These are phyloP conservation scores for Rhinogobius similis DNA, from an alignment of 2,113 vertebrate genomes.

Conservation along the genomic window DNA sequence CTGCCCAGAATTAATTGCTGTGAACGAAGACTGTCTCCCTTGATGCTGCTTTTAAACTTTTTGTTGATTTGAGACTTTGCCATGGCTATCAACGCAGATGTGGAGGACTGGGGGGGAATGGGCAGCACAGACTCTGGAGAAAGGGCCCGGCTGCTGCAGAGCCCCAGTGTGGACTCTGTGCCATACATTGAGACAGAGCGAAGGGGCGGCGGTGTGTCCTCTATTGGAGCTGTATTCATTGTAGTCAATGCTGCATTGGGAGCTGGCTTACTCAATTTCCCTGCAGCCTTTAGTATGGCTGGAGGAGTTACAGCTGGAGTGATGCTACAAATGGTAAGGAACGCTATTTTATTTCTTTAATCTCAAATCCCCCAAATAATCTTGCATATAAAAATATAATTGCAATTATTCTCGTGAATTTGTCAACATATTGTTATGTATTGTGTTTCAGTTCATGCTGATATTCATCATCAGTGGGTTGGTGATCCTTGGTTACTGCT, in stretches of 20 bases:
- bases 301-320: conserved; percentile 88
- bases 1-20: neutral
- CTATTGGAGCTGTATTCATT: conserved; percentile 87
- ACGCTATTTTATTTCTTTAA: neutral
- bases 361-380: neutral
- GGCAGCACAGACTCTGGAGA: conserved; percentile 84
- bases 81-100: conserved; percentile 85
- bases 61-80: conserved; percentile 54
- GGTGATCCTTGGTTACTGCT: conserved; percentile 94
- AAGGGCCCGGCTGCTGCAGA: conserved; percentile 88
- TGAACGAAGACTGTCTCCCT: neutral
- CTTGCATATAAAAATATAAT: neutral
- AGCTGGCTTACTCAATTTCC: conserved; percentile 95
- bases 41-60: neutral
- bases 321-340: conserved; percentile 87
- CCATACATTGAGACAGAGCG: conserved; percentile 50
- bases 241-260: conserved; percentile 95
- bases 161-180: conserved; percentile 83
- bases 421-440: conserved; percentile 4
- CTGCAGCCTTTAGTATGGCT: conserved; percentile 91
- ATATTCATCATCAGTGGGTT: conserved; percentile 94
- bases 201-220: conserved; percentile 61
- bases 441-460: conserved; percentile 85
- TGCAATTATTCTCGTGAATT: neutral
- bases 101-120: conserved; percentile 78